phyloP scores from a whole-genome alignment of 2,797 vertebrate genomes.

The Eidolon dupreanum region DNA sequence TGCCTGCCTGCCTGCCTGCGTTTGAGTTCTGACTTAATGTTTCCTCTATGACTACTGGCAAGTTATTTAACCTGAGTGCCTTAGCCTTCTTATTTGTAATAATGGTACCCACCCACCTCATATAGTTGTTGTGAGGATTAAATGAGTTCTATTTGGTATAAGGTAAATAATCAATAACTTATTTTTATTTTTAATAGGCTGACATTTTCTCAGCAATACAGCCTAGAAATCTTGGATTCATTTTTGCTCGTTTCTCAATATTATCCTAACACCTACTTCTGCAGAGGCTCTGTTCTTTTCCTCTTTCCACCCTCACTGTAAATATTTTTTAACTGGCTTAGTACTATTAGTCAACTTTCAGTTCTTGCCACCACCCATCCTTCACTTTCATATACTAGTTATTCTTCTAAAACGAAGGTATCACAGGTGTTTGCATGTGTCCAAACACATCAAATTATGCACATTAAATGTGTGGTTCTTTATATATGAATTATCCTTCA shows the following conservation, averaged over 20 bases:
- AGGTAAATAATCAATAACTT: background rate
- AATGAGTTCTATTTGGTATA: background rate
- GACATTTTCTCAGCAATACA: background rate
- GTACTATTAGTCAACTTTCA: background rate
- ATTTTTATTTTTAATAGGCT: background rate
- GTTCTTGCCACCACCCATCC: background rate
- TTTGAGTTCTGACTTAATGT: background rate
- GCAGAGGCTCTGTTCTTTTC: background rate
- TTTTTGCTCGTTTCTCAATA: background rate
- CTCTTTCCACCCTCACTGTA: background rate
- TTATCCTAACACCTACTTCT: background rate
- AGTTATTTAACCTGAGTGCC: background rate
- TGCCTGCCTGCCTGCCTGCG: background rate
- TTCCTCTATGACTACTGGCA: background rate
- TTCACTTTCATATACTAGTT: background rate
- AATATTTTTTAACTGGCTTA: background rate
- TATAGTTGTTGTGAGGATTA: background rate
- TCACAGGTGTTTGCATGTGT: background rate
- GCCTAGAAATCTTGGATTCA: background rate
- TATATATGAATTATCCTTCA: background rate
- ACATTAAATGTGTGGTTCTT: background rate
- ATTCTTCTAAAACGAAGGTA: constrained; percentile 30
- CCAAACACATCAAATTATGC: background rate
- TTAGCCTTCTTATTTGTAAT: background rate
- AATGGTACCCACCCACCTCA: background rate